Evolutionary conservation across 2,888 invertebrate genomes (phyloP).

Genomic region (Agrotis ipsilon): DNA sequence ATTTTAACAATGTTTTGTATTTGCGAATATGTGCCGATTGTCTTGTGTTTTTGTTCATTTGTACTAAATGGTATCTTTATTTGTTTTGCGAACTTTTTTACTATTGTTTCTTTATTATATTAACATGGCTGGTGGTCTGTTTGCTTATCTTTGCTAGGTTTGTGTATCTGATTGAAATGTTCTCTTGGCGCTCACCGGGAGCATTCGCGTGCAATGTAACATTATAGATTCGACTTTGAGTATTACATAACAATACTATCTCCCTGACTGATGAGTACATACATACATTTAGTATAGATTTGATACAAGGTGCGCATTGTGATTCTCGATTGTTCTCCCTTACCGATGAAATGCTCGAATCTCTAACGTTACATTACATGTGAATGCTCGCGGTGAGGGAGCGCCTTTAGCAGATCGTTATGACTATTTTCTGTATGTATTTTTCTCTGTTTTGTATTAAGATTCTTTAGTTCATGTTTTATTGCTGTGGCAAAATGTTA

Average conservation of each 20-base stretch:
- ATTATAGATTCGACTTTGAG: no score
- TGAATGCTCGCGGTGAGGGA: no score
- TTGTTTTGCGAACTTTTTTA: slow-evolving; percentile 27
- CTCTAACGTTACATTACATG: no score
- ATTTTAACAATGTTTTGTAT: slow-evolving; percentile 21
- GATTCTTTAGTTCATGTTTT: neutral
- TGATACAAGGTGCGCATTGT: no score
- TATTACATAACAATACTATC: no score
- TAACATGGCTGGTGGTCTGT: neutral
- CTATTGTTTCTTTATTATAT: neutral
- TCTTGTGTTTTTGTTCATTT: slow-evolving; percentile 35
- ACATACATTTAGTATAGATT: no score
- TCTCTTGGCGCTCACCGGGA: no score
- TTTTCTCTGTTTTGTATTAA: neutral
- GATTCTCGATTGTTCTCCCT: no score
- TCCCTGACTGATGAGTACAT: no score
- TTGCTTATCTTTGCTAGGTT: neutral
- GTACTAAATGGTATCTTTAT: slow-evolving; percentile 17
- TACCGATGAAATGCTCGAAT: no score
- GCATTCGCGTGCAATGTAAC: no score
- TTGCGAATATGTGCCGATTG: slow-evolving; percentile 40
- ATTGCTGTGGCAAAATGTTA: no score
- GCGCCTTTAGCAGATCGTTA: neutral
- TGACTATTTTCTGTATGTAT: neutral
- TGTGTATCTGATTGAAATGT: neutral